phyloP scores from a whole-genome alignment of 92 coral and sea anemone species.

The Heliopora coerulea region DNA sequence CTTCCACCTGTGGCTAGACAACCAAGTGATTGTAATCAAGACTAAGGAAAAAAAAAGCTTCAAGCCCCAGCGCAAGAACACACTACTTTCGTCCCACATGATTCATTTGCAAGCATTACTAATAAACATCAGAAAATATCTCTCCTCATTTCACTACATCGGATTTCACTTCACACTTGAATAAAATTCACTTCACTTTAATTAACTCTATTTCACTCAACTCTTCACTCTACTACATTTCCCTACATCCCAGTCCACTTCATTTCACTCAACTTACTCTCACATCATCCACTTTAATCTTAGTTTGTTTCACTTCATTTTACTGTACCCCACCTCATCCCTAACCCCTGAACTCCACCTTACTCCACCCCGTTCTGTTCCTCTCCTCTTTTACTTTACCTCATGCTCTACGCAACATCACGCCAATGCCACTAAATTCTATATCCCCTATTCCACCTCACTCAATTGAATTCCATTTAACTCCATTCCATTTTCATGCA shows the following conservation, averaged over 20 bases:
- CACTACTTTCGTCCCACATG: too few relatives aligned
- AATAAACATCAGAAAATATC: too few relatives aligned
- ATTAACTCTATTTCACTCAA: neutral
- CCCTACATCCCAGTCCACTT: neutral
- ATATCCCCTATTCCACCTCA: too few relatives aligned
- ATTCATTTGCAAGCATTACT: too few relatives aligned
- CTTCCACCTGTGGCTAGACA: constrained; percentile 33
- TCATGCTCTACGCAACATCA: too few relatives aligned
- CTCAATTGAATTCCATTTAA: neutral
- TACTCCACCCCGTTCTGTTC: neutral
- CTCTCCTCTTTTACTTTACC: too few relatives aligned
- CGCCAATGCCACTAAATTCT: too few relatives aligned
- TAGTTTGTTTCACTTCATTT: neutral
- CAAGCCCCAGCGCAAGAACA: neutral
- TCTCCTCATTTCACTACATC: too few relatives aligned
- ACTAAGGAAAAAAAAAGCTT: neutral
- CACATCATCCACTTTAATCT: neutral
- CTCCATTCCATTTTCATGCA: too few relatives aligned
- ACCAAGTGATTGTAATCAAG: neutral
- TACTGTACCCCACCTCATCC: neutral
- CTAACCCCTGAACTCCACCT: neutral
- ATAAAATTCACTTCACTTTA: too few relatives aligned
- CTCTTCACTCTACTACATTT: neutral
- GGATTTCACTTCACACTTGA: too few relatives aligned
- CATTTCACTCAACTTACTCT: neutral